phyloP scores from a whole-genome alignment of 1,140 invertebrate species.

The Nasonia giraulti region DNA sequence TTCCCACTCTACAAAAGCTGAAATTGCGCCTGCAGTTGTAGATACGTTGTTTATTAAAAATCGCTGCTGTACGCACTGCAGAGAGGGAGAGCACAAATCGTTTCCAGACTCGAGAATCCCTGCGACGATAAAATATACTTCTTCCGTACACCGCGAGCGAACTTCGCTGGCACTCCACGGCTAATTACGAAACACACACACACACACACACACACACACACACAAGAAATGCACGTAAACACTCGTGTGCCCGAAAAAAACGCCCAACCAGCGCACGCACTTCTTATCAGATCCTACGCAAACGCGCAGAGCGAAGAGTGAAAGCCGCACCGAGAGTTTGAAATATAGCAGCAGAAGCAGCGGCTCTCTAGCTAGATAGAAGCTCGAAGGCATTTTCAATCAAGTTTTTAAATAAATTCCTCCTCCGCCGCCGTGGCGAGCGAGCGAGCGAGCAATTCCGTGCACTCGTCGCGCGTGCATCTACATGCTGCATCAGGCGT shows the following conservation, averaged over 20 bases:
- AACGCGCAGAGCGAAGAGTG: too few relatives aligned
- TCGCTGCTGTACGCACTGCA: too few relatives aligned
- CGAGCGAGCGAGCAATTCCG: background rate
- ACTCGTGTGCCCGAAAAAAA: background rate
- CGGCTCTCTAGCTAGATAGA: background rate
- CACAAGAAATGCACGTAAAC: too few relatives aligned
- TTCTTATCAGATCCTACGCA: background rate
- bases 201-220: background rate
- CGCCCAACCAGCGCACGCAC: background rate
- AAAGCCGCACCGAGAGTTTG: too few relatives aligned
- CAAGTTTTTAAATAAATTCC: constrained; percentile 23
- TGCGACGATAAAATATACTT: background rate
- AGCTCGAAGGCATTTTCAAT: constrained; percentile 10
- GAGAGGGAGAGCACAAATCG: background rate
- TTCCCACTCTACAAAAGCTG: too few relatives aligned
- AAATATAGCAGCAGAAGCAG: background rate
- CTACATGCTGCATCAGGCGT: constrained; percentile 12
- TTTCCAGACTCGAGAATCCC: background rate
- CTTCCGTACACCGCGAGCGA: background rate
- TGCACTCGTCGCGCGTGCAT: constrained; percentile 2
- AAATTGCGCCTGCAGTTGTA: background rate
- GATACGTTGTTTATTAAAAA: background rate
- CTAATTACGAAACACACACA: background rate
- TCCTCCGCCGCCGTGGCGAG: background rate
- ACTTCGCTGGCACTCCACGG: background rate